Evolutionary conservation across 2,888 invertebrate genomes (phyloP).

Genomic region (Pachymerium ferrugineum): DNA sequence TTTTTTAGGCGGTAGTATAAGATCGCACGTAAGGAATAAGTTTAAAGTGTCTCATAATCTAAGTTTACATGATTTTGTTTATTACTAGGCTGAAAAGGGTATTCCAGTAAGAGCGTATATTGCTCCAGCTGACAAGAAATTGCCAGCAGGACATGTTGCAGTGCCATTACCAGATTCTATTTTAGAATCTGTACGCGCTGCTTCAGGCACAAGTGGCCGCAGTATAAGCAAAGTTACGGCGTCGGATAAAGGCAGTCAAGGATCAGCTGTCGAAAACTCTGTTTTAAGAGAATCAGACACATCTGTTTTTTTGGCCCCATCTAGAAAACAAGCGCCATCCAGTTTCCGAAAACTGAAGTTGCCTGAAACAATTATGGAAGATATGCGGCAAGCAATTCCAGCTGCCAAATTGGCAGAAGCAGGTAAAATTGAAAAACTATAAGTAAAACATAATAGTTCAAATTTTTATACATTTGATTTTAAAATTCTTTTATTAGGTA

Average conservation of each 20-base stretch:
- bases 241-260: not conserved
- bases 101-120: conserved; percentile 32
- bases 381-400: conserved; percentile 31
- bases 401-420: conserved; percentile 10
- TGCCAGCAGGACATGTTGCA: conserved; percentile 31
- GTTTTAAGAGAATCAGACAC: not conserved
- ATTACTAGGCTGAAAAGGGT: conserved; percentile 12
- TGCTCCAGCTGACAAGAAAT: conserved; percentile 29
- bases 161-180: conserved; percentile 31
- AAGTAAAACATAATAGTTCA: too few species aligned
- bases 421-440: not conserved
- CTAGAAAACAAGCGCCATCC: conserved; percentile 14
- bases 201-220: not conserved
- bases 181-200: not conserved
- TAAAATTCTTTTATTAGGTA: not conserved
- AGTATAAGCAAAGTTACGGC: not conserved
- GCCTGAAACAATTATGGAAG: conserved; percentile 31
- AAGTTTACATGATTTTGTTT: not conserved
- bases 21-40: not conserved
- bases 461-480: not conserved
- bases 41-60: too few species aligned
- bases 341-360: conserved; percentile 27
- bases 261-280: not conserved
- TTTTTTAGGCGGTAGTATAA: not conserved
- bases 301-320: conserved; percentile 25